A percentile compares a stretch with the other conserved stretches of the same genome.
Evolutionary conservation across 1,140 invertebrate species (phyloP).

Genomic region (Zaprionus ornatus): DNA sequence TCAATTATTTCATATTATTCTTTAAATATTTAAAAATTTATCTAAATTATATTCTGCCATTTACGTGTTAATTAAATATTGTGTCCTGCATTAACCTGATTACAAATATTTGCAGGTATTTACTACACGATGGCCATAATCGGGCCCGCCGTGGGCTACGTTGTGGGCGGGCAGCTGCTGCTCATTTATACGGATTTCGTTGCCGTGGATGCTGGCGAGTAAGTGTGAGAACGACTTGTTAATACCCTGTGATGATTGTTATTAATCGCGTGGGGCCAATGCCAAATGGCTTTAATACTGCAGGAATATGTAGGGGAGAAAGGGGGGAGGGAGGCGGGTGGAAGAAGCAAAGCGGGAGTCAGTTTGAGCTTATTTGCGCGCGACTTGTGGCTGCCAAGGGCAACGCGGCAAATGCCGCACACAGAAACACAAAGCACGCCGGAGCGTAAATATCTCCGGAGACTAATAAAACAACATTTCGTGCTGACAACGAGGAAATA

Average conservation of each 20-base stretch:
- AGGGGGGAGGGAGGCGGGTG: background rate
- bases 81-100: background rate
- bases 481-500: conserved; percentile 79
- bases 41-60: background rate
- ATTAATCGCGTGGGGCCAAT: conserved; percentile 60
- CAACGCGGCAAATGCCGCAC: conserved; percentile 54
- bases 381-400: conserved; percentile 43
- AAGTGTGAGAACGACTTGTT: conserved; percentile 83
- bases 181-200: conserved; percentile 91
- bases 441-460: conserved; percentile 72
- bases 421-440: conserved; percentile 51
- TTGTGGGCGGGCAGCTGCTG: conserved; percentile 90
- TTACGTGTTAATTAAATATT: background rate
- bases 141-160: conserved; percentile 92
- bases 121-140: conserved; percentile 92
- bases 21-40: too few relatives aligned
- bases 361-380: conserved; percentile 55
- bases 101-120: conserved; percentile 86
- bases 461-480: conserved; percentile 83
- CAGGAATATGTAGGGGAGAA: background rate
- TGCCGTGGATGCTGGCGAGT: conserved; percentile 86
- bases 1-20: too few relatives aligned
- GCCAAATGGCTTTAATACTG: conserved; percentile 58
- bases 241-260: conserved; percentile 55
- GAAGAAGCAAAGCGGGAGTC: background rate